Evolutionary conservation across 2,888 invertebrate species (phyloP), one percentile per base, ranked within the genome.

Genomic region (Caenorhabditis panamensis): DNA sequence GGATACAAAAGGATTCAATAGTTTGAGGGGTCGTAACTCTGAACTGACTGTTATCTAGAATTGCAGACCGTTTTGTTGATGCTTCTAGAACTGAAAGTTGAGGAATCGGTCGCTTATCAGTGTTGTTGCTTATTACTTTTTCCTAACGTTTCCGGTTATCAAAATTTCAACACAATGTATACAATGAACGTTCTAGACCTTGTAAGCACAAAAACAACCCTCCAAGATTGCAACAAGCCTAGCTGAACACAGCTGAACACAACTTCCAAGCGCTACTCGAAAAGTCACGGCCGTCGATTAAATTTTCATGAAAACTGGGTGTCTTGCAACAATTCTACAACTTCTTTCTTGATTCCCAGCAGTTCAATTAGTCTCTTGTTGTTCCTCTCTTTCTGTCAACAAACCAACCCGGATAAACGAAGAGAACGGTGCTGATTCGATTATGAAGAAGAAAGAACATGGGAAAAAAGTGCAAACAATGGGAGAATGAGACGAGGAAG

Each of bases 401-500:
- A 41, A 9, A 13, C 28, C 36, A 58, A 56, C 26, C 16, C 11
- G 36, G 31, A 16, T 11, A 13, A 8, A 26, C 6, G 13, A n/a
- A 47, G 31, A 64, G 49, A 51, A 22, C 22, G 26, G 31, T 49
- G 36, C 51, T 71, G 61, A 71, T 71, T 71, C 62, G 71, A 71
- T 71, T 54, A 71, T 26, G 51, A 36, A 3, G 31, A 18, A 20
- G 9, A 18, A 49, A 28, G 51, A 66, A 51, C n/a, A 58, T 26
- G 54, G 16, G 36, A 54, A 63, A 63, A 59, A 66, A 63, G 51
- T 73, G 51, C 64, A 64, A 66, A 59, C 59, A 64, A 73, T 64
- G 54, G 56, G 20, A 49, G 16, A 49, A 31, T 20, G 18, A 28
- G 49, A 9, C 16, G 36, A 22, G 49, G 59, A 49, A 49, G 26